Percentiles rank a stretch among this genome's conserved stretches.
Conservation (phyloP, 2,797 vertebrate species). For the Aratinga solstitialis region DNA sequence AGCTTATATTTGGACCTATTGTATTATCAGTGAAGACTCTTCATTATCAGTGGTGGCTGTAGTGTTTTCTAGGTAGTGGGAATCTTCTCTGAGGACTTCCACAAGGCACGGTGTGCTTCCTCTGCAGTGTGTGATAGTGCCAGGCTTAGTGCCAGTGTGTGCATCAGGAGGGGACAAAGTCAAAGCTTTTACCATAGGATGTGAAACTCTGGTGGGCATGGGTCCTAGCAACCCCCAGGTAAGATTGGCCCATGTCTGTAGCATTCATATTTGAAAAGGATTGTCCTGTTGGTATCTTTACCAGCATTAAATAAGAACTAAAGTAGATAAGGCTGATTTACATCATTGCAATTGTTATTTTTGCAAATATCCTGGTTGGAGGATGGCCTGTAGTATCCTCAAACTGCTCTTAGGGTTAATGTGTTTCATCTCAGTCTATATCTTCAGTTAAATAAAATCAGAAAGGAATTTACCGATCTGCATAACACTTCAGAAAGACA, state of each 20-base stretch:
- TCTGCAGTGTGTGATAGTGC: background rate
- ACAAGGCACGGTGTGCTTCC: background rate
- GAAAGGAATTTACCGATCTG: background rate
- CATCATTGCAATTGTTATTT: fast-evolving
- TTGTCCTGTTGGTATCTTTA: background rate
- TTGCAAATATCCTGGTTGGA: background rate
- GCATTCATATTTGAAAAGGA: background rate
- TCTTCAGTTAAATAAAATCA: background rate
- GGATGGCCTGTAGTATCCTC: background rate
- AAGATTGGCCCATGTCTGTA: background rate
- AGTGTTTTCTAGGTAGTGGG: background rate
- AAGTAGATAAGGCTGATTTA: background rate
- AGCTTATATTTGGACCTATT: background rate
- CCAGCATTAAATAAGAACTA: background rate
- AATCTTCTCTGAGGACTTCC: background rate
- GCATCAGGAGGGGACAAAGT: background rate
- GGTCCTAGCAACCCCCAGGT: background rate
- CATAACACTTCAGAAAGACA: background rate
- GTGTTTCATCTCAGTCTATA: background rate
- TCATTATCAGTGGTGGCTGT: background rate
- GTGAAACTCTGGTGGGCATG: background rate
- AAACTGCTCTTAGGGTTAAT: background rate
- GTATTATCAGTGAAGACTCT: background rate
- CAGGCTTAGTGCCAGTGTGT: background rate
- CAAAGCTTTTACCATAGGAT: background rate